These are phyloP conservation scores for Rhincodon typus DNA, from an alignment of 2,797 vertebrate genomes.

Conservation along the genomic window DNA sequence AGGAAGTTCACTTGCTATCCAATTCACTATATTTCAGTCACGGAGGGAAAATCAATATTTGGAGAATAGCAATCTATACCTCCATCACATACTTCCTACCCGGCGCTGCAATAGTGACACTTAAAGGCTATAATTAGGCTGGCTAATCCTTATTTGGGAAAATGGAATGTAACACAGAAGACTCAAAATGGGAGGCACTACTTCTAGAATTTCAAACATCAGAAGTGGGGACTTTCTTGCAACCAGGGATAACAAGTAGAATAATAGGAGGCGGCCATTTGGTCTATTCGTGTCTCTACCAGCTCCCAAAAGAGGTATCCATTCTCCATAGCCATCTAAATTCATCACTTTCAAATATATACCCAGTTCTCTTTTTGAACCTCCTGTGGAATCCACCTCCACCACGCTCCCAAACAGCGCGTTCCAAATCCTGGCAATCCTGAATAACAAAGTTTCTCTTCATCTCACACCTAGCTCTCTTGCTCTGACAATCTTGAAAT, in stretches of 20 bases:
- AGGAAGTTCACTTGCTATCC: conserved; percentile 37
- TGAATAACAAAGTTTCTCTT: too few relatives aligned
- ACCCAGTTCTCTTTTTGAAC: too few relatives aligned
- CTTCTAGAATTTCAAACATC: background rate
- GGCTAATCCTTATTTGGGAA: background rate
- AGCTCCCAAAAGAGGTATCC: too few relatives aligned
- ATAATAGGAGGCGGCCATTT: too few relatives aligned
- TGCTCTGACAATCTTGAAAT: too few relatives aligned
- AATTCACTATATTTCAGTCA: background rate
- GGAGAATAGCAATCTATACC: background rate
- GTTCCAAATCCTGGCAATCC: too few relatives aligned
- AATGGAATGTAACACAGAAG: background rate
- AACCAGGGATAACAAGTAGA: background rate
- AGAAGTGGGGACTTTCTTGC: background rate
- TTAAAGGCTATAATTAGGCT: background rate
- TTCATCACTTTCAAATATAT: too few relatives aligned
- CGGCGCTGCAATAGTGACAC: background rate
- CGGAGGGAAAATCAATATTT: background rate
- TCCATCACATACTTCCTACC: background rate
- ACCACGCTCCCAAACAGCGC: too few relatives aligned
- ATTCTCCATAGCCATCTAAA: too few relatives aligned
- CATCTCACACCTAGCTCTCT: too few relatives aligned
- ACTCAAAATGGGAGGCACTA: background rate
- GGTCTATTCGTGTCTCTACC: too few relatives aligned
- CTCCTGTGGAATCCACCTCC: too few relatives aligned